Evolutionary conservation across 2,113 vertebrate genomes (phyloP).

Genomic region (Aegotheles bennettii): DNA sequence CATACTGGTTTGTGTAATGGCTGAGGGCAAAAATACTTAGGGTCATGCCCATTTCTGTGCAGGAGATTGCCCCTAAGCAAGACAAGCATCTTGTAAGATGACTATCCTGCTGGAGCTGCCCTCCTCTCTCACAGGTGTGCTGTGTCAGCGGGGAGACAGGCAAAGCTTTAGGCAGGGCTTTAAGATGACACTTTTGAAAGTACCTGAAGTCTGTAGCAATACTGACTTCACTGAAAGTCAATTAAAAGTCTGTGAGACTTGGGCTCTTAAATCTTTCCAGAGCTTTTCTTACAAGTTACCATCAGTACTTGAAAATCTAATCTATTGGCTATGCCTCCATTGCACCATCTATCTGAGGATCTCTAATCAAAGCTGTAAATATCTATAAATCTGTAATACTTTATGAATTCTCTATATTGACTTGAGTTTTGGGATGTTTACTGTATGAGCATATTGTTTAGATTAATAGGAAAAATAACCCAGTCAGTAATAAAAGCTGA

Average conservation of each 20-base stretch:
- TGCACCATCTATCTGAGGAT: background rate
- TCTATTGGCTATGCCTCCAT: background rate
- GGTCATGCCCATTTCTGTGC: background rate
- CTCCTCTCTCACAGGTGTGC: background rate
- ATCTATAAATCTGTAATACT: conserved; percentile 46
- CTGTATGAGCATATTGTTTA: conserved; percentile 49
- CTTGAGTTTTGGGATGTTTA: conserved; percentile 37
- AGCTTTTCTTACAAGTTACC: background rate
- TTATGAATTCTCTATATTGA: conserved; percentile 40
- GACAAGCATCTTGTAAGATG: background rate
- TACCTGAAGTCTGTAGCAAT: background rate
- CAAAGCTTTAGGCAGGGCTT: background rate
- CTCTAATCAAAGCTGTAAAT: conserved; percentile 43
- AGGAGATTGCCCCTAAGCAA: background rate
- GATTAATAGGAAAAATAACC: conserved; percentile 43
- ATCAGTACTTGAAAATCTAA: conserved; percentile 18
- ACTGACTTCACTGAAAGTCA: conserved; percentile 4
- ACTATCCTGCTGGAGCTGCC: background rate
- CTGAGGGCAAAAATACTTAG: background rate
- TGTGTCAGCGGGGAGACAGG: accelerated
- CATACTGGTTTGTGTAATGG: background rate
- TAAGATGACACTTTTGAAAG: background rate
- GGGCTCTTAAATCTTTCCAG: conserved; percentile 13
- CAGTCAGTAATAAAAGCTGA: background rate
- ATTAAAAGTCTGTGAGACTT: conserved; percentile 7